These are phyloP conservation scores for Colius striatus DNA, from an alignment of 2,113 vertebrate species.

Conservation along the genomic window DNA sequence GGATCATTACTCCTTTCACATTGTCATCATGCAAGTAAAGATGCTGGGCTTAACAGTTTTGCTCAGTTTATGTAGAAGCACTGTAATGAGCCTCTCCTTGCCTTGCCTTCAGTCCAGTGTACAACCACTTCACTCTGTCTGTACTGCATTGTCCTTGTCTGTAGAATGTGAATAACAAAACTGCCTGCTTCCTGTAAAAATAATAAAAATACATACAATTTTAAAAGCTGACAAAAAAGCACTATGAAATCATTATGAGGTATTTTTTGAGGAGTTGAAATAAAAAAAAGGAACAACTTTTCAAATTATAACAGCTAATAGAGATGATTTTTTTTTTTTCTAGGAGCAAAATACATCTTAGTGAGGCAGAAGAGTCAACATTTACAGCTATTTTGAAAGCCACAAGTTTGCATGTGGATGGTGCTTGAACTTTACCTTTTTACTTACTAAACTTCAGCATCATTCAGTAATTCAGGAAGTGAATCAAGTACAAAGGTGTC, in stretches of 20 bases:
- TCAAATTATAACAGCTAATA: background rate
- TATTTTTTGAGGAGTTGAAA: background rate
- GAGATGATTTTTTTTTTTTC: background rate
- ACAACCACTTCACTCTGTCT: background rate
- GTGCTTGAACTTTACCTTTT: background rate
- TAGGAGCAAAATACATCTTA: background rate
- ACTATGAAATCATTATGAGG: background rate
- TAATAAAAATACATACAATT: background rate
- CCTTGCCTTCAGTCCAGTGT: fast-evolving
- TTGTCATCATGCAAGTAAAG: background rate
- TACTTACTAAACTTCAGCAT: background rate
- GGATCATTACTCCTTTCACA: background rate
- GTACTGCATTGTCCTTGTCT: background rate
- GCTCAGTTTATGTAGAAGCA: background rate
- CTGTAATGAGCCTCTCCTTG: background rate
- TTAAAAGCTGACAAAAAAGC: background rate
- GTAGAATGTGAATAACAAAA: background rate
- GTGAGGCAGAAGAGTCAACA: background rate
- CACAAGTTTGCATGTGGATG: background rate
- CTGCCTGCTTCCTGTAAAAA: background rate
- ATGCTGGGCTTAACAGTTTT: background rate
- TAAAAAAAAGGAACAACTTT: background rate
- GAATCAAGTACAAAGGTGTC: background rate
- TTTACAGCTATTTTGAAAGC: background rate
- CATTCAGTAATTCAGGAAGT: background rate